Base-by-base conservation (phyloP, 92 coral and sea anemone genomes). In the Phenganax marumi region DNA sequence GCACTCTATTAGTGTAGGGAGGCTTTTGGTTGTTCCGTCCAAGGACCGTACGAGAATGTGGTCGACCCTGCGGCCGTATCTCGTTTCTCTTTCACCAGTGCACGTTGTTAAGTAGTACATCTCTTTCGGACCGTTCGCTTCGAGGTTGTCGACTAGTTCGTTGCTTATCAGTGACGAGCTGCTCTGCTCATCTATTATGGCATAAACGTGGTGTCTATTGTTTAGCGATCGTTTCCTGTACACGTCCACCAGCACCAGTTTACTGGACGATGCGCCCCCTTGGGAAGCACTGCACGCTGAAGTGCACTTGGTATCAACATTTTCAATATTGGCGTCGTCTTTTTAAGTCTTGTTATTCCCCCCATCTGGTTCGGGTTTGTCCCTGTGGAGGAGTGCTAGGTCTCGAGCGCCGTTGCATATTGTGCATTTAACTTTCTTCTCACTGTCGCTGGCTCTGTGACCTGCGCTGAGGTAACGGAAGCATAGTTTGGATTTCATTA, bases 1-100 rank as follows among this genome's bases (percentile, higher is more conserved):
- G 47, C 90, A 83, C 82, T 87, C 87, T 19, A 83, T 81, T 63
- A 82, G 78, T 24, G 83, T 84, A 19, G 90, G 89, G 17, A 88
- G 89, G 43, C 43, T 33, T 33, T 1, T 33, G 43, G 43, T 33
- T 4, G 4, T 4, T 33, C 43, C 43, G 43, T 33, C 43, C 43
- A 33, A 33, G 43, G 43, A 33, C 43, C 43, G 43, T 33, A 33
- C 43, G 43, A 33, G 43, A 33, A 33, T 33, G 43, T 33, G 43
- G 43, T 33, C 43, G 43, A 33, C 43, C 43, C 85, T 76, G 26
- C 89, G 88, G 17, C 90, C 82, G 51, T 79, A 65, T 71, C 56
- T 88, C 33, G 50, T 53, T 77, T 88, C 85, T 50, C 63, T 85
- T 50, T 88, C 79, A 53, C 86, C 77, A 23, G 58, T 73, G 76